These are phyloP conservation scores for Gibbula magus DNA, from an alignment of 2,888 invertebrate species.

Conservation along the genomic window DNA sequence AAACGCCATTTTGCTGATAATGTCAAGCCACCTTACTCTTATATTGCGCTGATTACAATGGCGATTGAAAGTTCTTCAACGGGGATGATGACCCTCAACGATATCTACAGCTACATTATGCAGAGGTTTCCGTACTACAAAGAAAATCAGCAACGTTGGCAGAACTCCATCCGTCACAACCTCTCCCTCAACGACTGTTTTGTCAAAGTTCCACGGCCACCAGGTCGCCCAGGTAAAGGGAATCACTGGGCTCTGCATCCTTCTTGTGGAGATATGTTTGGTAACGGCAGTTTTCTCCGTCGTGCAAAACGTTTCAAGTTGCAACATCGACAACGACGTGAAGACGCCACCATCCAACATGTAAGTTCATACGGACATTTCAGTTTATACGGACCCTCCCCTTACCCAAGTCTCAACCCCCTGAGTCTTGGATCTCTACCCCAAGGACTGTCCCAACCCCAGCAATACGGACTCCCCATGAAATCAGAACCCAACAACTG, in stretches of 20 bases:
- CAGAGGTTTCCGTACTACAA: background rate
- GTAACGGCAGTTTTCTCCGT: conserved; percentile 74
- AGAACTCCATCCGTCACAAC: conserved; percentile 85
- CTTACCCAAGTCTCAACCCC: conserved; percentile 58
- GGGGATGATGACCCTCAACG: background rate
- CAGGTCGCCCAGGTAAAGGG: conserved; percentile 74
- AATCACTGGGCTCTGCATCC: conserved; percentile 75
- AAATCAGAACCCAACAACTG: conserved; percentile 46
- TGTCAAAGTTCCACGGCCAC: conserved; percentile 84
- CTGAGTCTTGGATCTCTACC: conserved; percentile 54
- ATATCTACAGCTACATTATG: background rate
- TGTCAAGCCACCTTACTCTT: conserved; percentile 97
- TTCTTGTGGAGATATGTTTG: conserved; percentile 74
- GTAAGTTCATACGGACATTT: conserved; percentile 65
- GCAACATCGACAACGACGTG: conserved; percentile 44
- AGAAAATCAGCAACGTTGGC: conserved; percentile 76
- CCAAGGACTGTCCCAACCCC: conserved; percentile 56
- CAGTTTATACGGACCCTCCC: conserved; percentile 58
- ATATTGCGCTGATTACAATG: background rate
- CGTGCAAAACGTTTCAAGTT: conserved; percentile 72
- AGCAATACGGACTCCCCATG: conserved; percentile 54
- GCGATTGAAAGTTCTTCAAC: conserved; percentile 80
- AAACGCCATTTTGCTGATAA: conserved; percentile 78
- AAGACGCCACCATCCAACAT: conserved; percentile 56
- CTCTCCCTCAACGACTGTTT: conserved; percentile 97